Evolutionary conservation across 2,797 vertebrate genomes (phyloP).

Genomic region (Macrochelys suwanniensis): DNA sequence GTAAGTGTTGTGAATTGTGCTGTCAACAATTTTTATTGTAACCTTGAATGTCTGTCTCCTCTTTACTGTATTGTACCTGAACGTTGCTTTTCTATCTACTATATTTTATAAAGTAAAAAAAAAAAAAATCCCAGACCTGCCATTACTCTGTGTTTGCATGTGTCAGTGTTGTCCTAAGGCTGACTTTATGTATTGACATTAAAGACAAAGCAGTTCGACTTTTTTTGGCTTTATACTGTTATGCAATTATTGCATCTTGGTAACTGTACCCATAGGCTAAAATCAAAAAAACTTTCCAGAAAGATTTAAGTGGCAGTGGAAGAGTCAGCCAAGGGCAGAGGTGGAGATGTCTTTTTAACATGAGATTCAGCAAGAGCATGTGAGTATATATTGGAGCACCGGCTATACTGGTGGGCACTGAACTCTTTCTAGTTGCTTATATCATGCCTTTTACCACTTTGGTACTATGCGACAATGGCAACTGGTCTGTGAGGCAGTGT

Average conservation of each 20-base stretch:
- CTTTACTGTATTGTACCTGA: neutral
- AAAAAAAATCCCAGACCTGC: neutral
- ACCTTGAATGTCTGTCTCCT: constrained; percentile 16
- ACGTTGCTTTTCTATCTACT: constrained; percentile 37
- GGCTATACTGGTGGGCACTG: neutral
- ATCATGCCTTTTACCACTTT: neutral
- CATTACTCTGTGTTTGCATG: neutral
- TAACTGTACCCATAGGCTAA: fast-evolving
- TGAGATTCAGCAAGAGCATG: neutral
- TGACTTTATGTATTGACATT: neutral
- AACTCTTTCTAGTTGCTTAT: neutral
- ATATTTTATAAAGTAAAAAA: neutral
- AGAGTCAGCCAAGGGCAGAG: neutral
- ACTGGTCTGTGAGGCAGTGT: neutral
- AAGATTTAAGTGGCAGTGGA: fast-evolving
- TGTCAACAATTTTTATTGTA: constrained; percentile 45
- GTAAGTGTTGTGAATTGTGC: constrained; percentile 42
- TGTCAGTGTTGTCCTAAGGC: neutral
- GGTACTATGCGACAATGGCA: fast-evolving
- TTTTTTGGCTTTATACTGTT: neutral
- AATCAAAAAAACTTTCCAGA: fast-evolving
- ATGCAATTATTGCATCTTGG: neutral
- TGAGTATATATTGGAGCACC: neutral
- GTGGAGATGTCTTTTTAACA: neutral
- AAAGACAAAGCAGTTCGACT: neutral